A percentile compares a stretch with the other conserved stretches of the same genome.
Evolutionary conservation across 1,140 invertebrate species (phyloP).

Genomic region (Aphelinus certus): DNA sequence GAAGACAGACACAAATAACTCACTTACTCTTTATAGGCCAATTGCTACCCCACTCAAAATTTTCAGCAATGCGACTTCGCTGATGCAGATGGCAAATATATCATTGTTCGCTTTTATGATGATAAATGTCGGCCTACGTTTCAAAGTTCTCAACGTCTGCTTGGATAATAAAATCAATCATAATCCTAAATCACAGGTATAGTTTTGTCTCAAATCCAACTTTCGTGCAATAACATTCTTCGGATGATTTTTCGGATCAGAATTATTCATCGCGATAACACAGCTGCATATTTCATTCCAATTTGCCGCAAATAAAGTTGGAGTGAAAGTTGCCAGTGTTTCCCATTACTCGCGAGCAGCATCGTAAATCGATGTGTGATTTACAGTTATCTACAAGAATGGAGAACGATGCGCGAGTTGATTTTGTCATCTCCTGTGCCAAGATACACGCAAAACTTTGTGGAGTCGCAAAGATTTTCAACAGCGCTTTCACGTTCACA

Average conservation of each 20-base stretch:
- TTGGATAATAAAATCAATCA: background rate
- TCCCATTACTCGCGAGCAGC: no score
- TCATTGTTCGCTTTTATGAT: slow-evolving; percentile 5
- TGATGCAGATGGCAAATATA: slow-evolving; percentile 6
- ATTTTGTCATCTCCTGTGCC: background rate
- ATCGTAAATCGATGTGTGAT: no score
- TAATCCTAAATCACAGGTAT: background rate
- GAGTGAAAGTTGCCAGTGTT: no score
- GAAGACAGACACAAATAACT: no score
- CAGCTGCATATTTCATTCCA: background rate
- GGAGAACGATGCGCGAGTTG: no score
- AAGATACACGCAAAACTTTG: slow-evolving; percentile 12
- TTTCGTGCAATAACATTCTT: no score
- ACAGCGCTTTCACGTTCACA: background rate
- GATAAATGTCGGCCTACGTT: slow-evolving; percentile 7
- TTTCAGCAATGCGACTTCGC: slow-evolving; percentile 2
- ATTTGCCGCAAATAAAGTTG: no score
- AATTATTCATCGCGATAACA: background rate
- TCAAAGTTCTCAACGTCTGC: slow-evolving; percentile 1
- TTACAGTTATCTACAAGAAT: no score
- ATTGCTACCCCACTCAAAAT: background rate
- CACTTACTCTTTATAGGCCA: background rate
- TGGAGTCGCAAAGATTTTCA: slow-evolving; percentile 1
- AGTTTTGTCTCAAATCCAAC: background rate
- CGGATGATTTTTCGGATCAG: background rate